phyloP scores from a whole-genome alignment of 2,797 vertebrate species.

The Dendrocincla fuliginosa region DNA sequence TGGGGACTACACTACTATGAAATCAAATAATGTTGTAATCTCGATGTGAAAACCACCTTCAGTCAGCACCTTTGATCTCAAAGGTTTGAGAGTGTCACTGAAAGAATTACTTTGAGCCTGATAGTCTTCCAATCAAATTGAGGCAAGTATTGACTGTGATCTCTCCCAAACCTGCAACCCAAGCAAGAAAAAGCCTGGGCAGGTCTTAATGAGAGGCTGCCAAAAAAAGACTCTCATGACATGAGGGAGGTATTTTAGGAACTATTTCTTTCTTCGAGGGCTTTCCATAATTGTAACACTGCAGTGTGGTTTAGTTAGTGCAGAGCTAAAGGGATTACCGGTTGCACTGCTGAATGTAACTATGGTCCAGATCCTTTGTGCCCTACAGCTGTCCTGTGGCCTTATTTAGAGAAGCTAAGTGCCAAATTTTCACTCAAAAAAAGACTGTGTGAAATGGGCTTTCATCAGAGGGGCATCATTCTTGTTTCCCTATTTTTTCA shows the following conservation, averaged over 20 bases:
- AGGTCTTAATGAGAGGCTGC: not conserved
- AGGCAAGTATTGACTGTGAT: not conserved
- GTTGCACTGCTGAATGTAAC: not conserved
- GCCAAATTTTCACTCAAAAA: not conserved
- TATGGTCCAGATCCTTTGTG: not conserved
- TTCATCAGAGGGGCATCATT: not conserved
- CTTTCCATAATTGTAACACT: not conserved
- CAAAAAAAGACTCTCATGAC: not conserved
- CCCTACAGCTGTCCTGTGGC: not conserved
- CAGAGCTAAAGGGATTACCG: not conserved
- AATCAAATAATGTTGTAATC: conserved; percentile 59
- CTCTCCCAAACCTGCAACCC: not conserved
- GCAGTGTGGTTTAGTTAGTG: not conserved
- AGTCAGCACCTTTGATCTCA: conserved; percentile 55
- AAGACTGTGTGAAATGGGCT: not conserved
- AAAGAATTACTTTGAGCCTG: not conserved
- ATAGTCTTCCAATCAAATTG: not conserved
- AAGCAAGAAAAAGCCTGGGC: not conserved
- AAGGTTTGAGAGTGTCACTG: not conserved
- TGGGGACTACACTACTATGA: not conserved
- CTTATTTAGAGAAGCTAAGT: not conserved
- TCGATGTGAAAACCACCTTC: conserved; percentile 36
- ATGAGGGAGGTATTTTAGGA: not conserved
- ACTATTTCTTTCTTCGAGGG: not conserved
- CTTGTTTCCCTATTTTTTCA: not conserved